Evolutionary conservation across 2,888 invertebrate genomes (phyloP).

Genomic region (Sminthurinus aureus): DNA sequence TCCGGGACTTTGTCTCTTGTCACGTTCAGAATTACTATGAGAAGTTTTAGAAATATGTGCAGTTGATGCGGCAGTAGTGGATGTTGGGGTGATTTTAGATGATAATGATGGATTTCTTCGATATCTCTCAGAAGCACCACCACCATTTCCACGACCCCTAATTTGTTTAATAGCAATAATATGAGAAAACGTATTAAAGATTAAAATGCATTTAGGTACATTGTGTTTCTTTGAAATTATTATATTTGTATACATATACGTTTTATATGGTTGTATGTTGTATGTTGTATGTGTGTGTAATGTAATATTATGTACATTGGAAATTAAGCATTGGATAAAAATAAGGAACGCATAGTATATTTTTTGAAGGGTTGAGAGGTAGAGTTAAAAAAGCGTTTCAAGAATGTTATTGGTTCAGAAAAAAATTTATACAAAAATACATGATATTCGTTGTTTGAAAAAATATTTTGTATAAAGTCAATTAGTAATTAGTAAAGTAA

Average conservation of each 20-base stretch:
- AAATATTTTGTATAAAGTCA: background rate
- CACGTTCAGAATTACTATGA: constrained; percentile 17
- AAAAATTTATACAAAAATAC: background rate
- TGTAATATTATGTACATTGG: too few species aligned
- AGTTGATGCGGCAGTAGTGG: constrained; percentile 7
- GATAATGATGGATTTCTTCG: constrained; percentile 41
- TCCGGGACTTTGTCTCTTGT: constrained; percentile 33
- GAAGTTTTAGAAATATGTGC: background rate
- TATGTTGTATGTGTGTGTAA: too few species aligned
- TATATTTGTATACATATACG: too few species aligned
- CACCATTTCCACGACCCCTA: constrained; percentile 8
- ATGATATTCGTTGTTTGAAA: background rate
- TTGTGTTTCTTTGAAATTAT: too few species aligned
- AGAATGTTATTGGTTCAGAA: background rate
- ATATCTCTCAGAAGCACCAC: constrained; percentile 41
- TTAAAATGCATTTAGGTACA: too few species aligned
- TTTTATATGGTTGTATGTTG: too few species aligned
- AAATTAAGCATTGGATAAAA: too few species aligned
- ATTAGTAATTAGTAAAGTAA: background rate
- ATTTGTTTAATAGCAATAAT: background rate
- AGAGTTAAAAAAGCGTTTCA: background rate
- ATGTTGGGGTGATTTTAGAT: constrained; percentile 12
- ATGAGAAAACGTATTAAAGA: background rate
- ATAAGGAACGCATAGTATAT: too few species aligned
- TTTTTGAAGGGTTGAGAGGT: background rate